Conservation (phyloP, 1,140 invertebrate species). For the Dermatophagoides farinae region DNA sequence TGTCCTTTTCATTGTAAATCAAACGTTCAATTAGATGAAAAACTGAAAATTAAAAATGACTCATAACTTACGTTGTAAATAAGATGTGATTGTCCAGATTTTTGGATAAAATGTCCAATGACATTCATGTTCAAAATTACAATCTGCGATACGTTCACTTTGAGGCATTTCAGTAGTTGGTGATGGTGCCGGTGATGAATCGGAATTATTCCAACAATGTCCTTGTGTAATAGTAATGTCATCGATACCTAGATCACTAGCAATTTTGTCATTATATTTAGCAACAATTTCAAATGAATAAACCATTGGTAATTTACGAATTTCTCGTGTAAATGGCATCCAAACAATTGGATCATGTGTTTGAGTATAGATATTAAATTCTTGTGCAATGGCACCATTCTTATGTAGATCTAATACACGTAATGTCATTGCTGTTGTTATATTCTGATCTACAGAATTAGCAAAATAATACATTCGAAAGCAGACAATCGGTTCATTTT, state of each 20-base stretch:
- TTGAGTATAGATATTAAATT: background rate
- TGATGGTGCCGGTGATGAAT: background rate
- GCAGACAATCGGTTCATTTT: background rate
- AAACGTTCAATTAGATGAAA: background rate
- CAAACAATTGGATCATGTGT: background rate
- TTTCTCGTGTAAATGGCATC: background rate
- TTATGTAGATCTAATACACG: background rate
- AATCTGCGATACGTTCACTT: background rate
- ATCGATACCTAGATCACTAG: constrained; percentile 1
- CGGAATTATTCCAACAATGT: background rate
- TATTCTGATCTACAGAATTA: background rate
- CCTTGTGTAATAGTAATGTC: background rate
- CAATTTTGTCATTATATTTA: background rate
- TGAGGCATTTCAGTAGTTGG: background rate
- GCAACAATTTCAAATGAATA: background rate
- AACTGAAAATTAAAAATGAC: background rate
- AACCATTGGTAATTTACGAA: background rate
- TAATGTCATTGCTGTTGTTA: background rate
- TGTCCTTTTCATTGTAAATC: background rate
- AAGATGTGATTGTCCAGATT: background rate
- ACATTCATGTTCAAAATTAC: background rate
- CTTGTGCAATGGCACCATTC: background rate
- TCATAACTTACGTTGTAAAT: background rate
- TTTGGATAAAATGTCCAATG: background rate
- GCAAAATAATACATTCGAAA: constrained; percentile 5